Evolutionary conservation across 2,113 vertebrate genomes (phyloP).

Genomic region (Lichenostomus cassidix): DNA sequence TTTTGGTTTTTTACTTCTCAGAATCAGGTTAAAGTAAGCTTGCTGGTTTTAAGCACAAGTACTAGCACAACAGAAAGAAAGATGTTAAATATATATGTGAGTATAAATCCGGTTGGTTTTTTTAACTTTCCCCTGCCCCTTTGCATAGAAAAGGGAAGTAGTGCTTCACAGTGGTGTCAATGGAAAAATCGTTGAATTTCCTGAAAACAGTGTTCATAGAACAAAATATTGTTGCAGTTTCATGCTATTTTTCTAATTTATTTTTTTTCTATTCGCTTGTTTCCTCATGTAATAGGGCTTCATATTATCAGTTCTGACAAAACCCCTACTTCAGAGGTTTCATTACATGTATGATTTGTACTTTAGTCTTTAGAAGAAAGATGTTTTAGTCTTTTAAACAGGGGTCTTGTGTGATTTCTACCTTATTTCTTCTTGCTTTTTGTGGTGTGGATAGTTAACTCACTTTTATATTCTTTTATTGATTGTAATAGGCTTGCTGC

Average conservation of each 20-base stretch:
- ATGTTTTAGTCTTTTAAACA: not conserved
- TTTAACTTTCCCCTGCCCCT: not conserved
- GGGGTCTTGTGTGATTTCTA: not conserved
- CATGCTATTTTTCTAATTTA: not conserved
- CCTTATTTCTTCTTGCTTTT: not conserved
- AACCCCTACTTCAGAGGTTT: not conserved
- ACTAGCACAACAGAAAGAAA: not conserved
- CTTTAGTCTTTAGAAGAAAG: not conserved
- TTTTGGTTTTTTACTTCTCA: not conserved
- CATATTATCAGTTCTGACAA: not conserved
- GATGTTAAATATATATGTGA: not conserved
- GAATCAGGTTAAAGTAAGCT: not conserved
- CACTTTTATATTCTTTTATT: not conserved
- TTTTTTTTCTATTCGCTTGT: not conserved
- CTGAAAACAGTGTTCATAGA: not conserved
- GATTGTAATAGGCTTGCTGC: not conserved
- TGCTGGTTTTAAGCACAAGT: not conserved
- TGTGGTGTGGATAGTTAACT: not conserved
- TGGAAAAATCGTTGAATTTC: not conserved
- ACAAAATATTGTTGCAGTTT: not conserved
- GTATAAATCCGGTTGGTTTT: not conserved
- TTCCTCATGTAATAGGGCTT: not conserved
- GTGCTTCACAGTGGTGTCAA: not conserved
- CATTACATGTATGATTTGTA: not conserved
- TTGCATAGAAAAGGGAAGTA: slow-evolving; percentile 14